phyloP scores from a whole-genome alignment of 53 echinoderm and acorn worm species.

The Hippasteria phrygiana region DNA sequence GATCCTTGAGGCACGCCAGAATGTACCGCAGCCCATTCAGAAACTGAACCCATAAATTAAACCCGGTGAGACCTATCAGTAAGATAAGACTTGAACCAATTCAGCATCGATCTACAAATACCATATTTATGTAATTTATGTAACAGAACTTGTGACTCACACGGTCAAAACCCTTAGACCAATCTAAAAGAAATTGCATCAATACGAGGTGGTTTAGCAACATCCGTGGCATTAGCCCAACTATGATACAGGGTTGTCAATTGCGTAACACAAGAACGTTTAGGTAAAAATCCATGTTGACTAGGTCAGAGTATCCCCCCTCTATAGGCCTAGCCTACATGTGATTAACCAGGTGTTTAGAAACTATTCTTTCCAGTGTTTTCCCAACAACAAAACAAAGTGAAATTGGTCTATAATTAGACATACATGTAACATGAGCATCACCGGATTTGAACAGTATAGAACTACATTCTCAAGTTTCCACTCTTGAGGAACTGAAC shows the following conservation, averaged over 20 bases:
- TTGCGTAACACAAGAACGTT: background rate
- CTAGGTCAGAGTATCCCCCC: background rate
- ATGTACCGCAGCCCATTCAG: too few species aligned
- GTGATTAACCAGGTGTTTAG: background rate
- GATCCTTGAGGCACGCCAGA: too few species aligned
- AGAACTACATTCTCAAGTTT: background rate
- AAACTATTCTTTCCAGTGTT: constrained; percentile 1
- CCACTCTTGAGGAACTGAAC: constrained; percentile 1
- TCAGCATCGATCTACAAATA: too few species aligned
- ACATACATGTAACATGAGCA: constrained; percentile 9
- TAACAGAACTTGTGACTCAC: too few species aligned
- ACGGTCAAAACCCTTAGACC: too few species aligned
- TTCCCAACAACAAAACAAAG: constrained; percentile 13
- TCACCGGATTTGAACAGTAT: constrained; percentile 21
- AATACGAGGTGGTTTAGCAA: too few species aligned
- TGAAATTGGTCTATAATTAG: background rate
- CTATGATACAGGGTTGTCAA: background rate
- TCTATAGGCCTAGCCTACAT: too few species aligned
- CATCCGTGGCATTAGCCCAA: constrained; percentile 5
- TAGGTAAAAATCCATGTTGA: constrained; percentile 1
- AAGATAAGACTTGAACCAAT: too few species aligned
- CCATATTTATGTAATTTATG: too few species aligned
- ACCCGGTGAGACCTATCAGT: too few species aligned
- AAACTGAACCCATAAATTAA: too few species aligned
- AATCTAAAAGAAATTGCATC: too few species aligned